Conservation (phyloP, 2,113 vertebrate genomes). For the Alethe castanea region DNA sequence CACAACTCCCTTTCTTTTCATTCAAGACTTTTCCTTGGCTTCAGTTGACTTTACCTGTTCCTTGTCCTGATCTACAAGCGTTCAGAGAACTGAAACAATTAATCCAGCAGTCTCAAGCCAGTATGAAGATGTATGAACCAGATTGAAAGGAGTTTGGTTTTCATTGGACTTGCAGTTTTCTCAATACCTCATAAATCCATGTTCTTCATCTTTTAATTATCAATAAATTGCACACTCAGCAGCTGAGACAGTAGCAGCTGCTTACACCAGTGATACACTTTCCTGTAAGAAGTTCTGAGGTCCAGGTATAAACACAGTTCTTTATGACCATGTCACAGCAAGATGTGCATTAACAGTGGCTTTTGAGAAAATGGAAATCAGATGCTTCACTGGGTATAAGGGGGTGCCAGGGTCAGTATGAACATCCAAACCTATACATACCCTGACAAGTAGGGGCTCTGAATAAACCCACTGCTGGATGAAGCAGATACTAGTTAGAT, state of each 20-base stretch:
- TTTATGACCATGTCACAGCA: background rate
- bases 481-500: background rate
- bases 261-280: background rate
- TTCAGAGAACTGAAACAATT: background rate
- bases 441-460: background rate
- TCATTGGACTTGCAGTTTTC: background rate
- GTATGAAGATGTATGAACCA: background rate
- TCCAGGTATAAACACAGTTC: background rate
- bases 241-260: background rate
- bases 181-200: background rate
- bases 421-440: background rate
- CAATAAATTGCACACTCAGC: background rate
- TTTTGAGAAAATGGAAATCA: background rate
- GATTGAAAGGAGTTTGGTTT: background rate
- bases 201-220: background rate
- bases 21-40: background rate
- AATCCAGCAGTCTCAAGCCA: background rate
- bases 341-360: background rate
- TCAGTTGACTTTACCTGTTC: background rate
- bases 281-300: background rate
- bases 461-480: background rate
- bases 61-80: background rate
- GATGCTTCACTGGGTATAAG: background rate
- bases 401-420: background rate
- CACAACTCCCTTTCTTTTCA: background rate